Base-by-base conservation (phyloP, 2,888 invertebrate species). In the Harpagoxenus sublaevis region DNA sequence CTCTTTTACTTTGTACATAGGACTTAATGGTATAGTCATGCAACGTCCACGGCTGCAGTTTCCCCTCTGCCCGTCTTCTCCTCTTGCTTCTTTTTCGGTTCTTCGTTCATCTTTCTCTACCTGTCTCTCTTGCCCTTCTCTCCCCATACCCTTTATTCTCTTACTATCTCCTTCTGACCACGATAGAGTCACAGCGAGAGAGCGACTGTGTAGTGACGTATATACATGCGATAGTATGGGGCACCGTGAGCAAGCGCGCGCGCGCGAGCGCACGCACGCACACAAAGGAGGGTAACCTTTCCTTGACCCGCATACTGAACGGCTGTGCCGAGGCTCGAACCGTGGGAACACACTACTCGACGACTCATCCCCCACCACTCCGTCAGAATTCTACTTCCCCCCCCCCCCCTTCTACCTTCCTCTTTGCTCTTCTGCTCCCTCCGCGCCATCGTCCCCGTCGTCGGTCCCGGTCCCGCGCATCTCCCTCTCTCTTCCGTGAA, bases 301-400 rank as follows among this genome's bases (percentile, higher is more conserved):
- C 96, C 96, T 96, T 96, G 96, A 96, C 96, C 96, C 96, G 96
- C 96, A 96, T 96, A 96, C 96, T 96, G 96, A 96, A 95, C 96
- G 94, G 96, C 96, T 96, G 95, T 96, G 96, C 96, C 95, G 96
- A 95, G 96, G 95, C 96, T 96, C 95, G 96, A 96, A 96, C 96
- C 96, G 96, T 96, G 96, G 95, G 96, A 95, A 94, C 94, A 79
- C 74, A 94, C 94, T 92, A 93, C 95, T 94, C 94, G 93, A 90
- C 93, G 94, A 94, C 94, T 94, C 93, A 92, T 93, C 93, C 93
- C 93, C 94, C 93, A 73, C 79, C 93, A 92, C 93, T 89, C 87
- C 85, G 87, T 82, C 83, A 84, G 86, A 87, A 88, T 90, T 90
- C 88, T 92, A 90, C 89, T 91, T 84, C 88, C 86, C 87, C 85